A percentile compares a stretch with the other conserved stretches of the same genome.
Evolutionary conservation across 2,888 invertebrate genomes (phyloP).

Genomic region (Quadroppia sp.): DNA sequence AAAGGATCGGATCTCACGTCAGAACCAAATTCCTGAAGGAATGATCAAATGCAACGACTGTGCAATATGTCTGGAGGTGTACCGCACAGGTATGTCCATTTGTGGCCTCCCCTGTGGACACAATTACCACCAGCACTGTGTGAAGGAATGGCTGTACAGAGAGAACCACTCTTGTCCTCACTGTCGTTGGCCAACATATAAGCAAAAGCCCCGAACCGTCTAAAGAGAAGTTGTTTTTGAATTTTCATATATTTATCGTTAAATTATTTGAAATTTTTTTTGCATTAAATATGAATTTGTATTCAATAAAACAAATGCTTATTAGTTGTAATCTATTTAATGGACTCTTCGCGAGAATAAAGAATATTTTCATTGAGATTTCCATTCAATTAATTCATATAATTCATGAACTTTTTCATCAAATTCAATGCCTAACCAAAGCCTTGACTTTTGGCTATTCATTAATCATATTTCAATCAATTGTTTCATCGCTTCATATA

Average conservation of each 20-base stretch:
- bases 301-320: neutral
- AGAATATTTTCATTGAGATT: too few species aligned
- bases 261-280: neutral
- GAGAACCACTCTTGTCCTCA: slow-evolving; percentile 59
- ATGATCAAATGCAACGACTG: slow-evolving; percentile 54
- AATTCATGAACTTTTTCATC: too few species aligned
- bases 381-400: too few species aligned
- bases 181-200: slow-evolving; percentile 59
- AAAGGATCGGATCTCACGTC: slow-evolving; percentile 32
- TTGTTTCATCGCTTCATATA: too few species aligned
- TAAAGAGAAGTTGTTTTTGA: neutral
- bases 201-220: slow-evolving; percentile 44
- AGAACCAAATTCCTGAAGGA: slow-evolving; percentile 49
- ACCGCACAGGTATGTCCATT: slow-evolving; percentile 52
- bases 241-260: neutral
- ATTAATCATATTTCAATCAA: too few species aligned
- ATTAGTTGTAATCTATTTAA: too few species aligned
- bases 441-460: too few species aligned
- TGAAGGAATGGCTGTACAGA: slow-evolving; percentile 56
- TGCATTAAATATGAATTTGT: neutral
- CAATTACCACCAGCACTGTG: slow-evolving; percentile 57
- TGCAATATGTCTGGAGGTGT: slow-evolving; percentile 58
- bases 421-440: too few species aligned
- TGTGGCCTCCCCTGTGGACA: slow-evolving; percentile 59
- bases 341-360: too few species aligned